Conservation (phyloP, 2,888 invertebrate genomes). For the Plebejus melissa region DNA sequence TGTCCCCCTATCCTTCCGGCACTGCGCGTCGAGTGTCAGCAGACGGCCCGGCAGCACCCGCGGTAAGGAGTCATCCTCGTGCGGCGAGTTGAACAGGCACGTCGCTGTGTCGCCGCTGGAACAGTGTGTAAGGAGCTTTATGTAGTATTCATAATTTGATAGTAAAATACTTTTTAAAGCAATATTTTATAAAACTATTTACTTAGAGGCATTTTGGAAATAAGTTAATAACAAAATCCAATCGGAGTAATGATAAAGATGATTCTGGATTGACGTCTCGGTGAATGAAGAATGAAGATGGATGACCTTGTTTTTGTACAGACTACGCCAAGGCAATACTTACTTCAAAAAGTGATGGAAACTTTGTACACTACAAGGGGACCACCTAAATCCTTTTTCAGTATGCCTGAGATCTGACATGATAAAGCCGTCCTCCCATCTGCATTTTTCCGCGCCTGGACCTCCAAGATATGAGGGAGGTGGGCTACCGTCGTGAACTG, state of each 20-base stretch:
- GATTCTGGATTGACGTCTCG: not conserved
- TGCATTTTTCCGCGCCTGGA: conserved; percentile 95
- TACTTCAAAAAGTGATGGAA: conserved; percentile 97
- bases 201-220: not conserved
- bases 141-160: conserved; percentile 21
- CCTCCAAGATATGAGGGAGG: conserved; percentile 96
- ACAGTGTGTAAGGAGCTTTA: conserved; percentile 37
- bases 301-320: not conserved
- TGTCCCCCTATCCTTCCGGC: conserved; percentile 94
- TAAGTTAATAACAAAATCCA: too few species aligned
- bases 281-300: not conserved
- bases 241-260: not conserved
- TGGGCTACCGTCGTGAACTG: conserved; percentile 97
- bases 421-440: conserved; percentile 97
- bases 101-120: conserved; percentile 95
- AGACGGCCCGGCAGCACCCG: conserved; percentile 93
- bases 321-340: conserved; percentile 47
- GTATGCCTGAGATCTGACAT: conserved; percentile 97
- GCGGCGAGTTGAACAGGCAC: conserved; percentile 94
- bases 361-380: conserved; percentile 93
- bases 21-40: conserved; percentile 94
- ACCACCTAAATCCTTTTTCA: conserved; percentile 96
- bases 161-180: not conserved
- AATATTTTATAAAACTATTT: not conserved
- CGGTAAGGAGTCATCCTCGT: conserved; percentile 94